Evolutionary conservation across 2,113 vertebrate species (phyloP).

Genomic region (Dicentrarchus labrax): DNA sequence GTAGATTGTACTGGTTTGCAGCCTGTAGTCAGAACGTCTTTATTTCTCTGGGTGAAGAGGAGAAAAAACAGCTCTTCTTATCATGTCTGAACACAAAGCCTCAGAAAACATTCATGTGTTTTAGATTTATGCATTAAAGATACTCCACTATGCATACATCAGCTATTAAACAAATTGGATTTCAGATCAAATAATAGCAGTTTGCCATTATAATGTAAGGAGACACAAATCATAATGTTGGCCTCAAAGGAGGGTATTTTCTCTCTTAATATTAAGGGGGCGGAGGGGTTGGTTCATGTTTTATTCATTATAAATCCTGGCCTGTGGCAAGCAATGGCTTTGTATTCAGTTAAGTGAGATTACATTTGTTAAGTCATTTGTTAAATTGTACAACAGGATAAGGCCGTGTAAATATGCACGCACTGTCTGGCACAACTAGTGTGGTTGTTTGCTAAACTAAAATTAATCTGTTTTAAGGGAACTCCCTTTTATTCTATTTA

Average conservation of each 20-base stretch:
- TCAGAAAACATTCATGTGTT: constrained; percentile 24
- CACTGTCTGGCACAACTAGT: background rate
- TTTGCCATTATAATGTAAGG: constrained; percentile 25
- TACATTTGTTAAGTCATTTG: constrained; percentile 75
- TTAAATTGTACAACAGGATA: constrained; percentile 71
- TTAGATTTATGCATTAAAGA: constrained; percentile 55
- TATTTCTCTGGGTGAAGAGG: background rate
- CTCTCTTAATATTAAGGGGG: constrained; percentile 37
- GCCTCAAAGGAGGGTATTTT: constrained; percentile 46
- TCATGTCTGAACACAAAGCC: constrained; percentile 54
- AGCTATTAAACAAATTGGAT: constrained; percentile 43
- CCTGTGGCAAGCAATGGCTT: constrained; percentile 55
- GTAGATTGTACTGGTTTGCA: background rate
- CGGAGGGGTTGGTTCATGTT: constrained; percentile 52
- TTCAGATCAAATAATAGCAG: constrained; percentile 46
- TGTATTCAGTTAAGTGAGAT: constrained; percentile 70
- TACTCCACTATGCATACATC: background rate
- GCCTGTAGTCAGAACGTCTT: background rate
- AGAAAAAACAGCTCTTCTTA: background rate
- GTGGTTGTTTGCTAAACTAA: constrained; percentile 7
- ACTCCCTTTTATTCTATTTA: no score
- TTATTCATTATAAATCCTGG: constrained; percentile 73
- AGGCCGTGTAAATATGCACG: constrained; percentile 53
- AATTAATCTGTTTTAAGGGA: background rate
- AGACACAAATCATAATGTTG: constrained; percentile 31